Percentiles rank a stretch among this genome's conserved stretches.
phyloP scores from a whole-genome alignment of 2,888 invertebrate species.

The Torymus tubicola region DNA sequence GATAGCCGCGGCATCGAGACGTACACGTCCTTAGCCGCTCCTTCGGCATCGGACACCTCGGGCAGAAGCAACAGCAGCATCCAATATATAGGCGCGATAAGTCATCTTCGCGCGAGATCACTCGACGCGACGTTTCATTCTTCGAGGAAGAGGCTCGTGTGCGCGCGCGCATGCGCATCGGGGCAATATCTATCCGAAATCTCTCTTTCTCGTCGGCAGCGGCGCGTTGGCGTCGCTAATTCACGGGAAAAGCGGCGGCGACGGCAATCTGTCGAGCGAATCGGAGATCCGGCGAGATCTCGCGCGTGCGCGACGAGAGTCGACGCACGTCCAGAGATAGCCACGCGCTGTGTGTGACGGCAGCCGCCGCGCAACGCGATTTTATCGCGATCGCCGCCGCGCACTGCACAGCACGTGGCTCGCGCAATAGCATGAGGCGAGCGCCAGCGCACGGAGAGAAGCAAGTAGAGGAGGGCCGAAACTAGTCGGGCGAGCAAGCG shows the following conservation, averaged over 20 bases:
- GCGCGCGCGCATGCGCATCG: too few relatives aligned
- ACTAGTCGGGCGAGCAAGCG: slow-evolving; percentile 19
- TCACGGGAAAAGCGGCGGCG: background rate
- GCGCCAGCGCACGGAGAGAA: background rate
- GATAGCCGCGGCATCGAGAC: background rate
- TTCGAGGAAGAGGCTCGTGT: too few relatives aligned
- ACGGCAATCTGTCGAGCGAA: slow-evolving; percentile 1
- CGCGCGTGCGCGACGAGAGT: background rate
- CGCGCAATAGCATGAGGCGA: background rate
- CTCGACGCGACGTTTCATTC: too few relatives aligned
- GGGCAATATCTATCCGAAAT: too few relatives aligned
- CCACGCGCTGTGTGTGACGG: background rate
- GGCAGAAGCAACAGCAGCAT: too few relatives aligned
- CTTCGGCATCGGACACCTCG: too few relatives aligned
- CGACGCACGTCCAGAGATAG: slow-evolving; percentile 16
- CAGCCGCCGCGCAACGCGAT: slow-evolving; percentile 11
- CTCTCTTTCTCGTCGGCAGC: background rate
- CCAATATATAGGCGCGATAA: too few relatives aligned
- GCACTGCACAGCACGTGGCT: too few relatives aligned
- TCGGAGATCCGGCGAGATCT: slow-evolving; percentile 1
- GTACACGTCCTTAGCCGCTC: too few relatives aligned
- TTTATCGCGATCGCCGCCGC: slow-evolving; percentile 16
- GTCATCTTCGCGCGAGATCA: too few relatives aligned
- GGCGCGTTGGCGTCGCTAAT: background rate
- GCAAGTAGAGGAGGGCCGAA: slow-evolving; percentile 42